phyloP scores from a whole-genome alignment of 2,113 vertebrate genomes.

The Burhinus oedicnemus region DNA sequence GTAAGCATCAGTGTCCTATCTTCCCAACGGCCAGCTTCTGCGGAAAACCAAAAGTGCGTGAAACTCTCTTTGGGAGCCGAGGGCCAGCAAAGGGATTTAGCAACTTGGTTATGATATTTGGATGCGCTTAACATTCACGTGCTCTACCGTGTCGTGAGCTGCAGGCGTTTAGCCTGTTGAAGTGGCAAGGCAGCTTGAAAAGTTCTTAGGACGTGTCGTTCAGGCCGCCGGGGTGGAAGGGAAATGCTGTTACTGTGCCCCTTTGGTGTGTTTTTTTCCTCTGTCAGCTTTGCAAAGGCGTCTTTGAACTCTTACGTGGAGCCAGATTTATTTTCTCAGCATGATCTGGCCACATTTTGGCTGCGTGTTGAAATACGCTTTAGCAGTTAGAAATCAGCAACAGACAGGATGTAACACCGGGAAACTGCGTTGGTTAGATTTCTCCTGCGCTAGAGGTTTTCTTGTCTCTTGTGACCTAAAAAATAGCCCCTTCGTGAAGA shows the following conservation, averaged over 20 bases:
- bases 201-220: not conserved
- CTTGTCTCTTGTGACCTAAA: not conserved
- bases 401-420: not conserved
- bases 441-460: not conserved
- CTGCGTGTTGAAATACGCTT: rapidly evolving
- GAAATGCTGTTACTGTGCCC: not conserved
- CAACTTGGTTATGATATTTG: not conserved
- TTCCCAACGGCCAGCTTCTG: not conserved
- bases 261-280: not conserved
- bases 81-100: not conserved
- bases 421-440: rapidly evolving
- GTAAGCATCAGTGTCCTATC: not conserved
- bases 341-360: not conserved
- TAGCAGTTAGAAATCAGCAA: not conserved
- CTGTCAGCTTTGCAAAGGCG: not conserved
- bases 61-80: not conserved
- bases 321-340: not conserved
- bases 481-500: rapidly evolving
- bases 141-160: rapidly evolving
- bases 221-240: not conserved
- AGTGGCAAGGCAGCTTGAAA: not conserved
- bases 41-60: not conserved
- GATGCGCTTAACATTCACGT: rapidly evolving
- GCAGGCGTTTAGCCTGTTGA: rapidly evolving
- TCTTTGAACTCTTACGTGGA: not conserved